These are phyloP conservation scores for Macrosoma leucophasiata DNA, from an alignment of 2,888 invertebrate genomes.

Conservation along the genomic window DNA sequence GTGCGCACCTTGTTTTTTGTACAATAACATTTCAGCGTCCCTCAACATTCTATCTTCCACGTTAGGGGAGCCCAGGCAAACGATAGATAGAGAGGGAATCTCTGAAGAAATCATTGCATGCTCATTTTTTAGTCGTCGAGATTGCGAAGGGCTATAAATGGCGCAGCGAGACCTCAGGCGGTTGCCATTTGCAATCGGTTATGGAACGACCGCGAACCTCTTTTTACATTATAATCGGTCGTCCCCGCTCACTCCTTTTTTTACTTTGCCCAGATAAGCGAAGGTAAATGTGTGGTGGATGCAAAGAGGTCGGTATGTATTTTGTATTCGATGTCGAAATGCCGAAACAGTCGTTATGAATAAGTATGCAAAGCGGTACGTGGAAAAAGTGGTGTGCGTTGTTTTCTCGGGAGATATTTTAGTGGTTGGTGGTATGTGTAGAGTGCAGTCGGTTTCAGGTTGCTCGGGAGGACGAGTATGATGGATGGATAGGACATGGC, in stretches of 20 bases:
- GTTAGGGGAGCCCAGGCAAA: conserved; percentile 40
- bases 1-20: conserved; percentile 37
- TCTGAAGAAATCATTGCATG: conserved; percentile 56
- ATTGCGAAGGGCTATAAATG: conserved; percentile 70
- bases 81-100: conserved; percentile 54
- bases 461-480: conserved; percentile 28
- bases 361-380: too few relatives aligned
- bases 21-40: conserved; percentile 39
- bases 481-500: conserved; percentile 31
- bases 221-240: conserved; percentile 73
- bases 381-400: conserved; percentile 5
- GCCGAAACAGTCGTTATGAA: too few relatives aligned
- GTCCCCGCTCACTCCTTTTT: conserved; percentile 58
- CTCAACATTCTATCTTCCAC: conserved; percentile 44
- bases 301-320: conserved; percentile 35
- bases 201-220: conserved; percentile 70
- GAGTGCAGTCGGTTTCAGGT: conserved; percentile 23
- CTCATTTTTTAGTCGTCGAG: conserved; percentile 65
- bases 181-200: conserved; percentile 74
- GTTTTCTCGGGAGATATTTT: too few relatives aligned
- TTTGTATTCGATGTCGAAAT: conserved; percentile 10
- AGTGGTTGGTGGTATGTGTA: conserved; percentile 16
- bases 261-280: conserved; percentile 39
- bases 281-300: conserved; percentile 33
- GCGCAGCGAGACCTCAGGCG: conserved; percentile 57